Percentiles rank a stretch among this genome's conserved stretches.
phyloP scores from a whole-genome alignment of 2,888 invertebrate genomes.

The Malthinus seriepunctatus region DNA sequence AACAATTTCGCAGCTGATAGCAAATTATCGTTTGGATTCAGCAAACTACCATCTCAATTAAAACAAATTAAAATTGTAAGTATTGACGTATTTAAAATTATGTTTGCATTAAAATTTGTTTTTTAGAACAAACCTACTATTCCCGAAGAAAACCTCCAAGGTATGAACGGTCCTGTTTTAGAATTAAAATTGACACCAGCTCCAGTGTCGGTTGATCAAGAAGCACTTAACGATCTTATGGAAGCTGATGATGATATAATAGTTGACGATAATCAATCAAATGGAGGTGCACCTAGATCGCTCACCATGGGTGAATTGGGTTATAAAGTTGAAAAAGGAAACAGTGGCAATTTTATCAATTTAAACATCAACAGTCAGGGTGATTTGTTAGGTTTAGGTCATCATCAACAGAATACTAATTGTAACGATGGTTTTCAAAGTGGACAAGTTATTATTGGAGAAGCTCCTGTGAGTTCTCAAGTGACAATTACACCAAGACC shows the following conservation, averaged over 20 bases:
- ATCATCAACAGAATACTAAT: not conserved
- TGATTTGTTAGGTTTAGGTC: not conserved
- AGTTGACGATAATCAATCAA: constrained; percentile 34
- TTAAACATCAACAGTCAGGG: not conserved
- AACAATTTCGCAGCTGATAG: constrained; percentile 55
- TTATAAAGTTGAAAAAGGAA: not conserved
- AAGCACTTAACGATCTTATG: constrained; percentile 42
- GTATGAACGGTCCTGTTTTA: constrained; percentile 58
- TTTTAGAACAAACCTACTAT: constrained; percentile 44
- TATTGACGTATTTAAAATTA: no score
- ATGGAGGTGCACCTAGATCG: constrained; percentile 26
- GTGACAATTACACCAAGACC: constrained; percentile 25
- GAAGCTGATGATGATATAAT: constrained; percentile 29
- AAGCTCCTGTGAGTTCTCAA: constrained; percentile 26
- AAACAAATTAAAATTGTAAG: constrained; percentile 28
- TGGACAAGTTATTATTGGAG: constrained; percentile 40
- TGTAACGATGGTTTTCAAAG: constrained; percentile 40
- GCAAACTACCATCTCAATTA: constrained; percentile 55
- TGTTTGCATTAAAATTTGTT: not conserved
- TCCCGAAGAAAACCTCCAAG: constrained; percentile 57
- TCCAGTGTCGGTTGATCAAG: constrained; percentile 38
- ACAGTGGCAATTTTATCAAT: not conserved
- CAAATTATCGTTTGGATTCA: constrained; percentile 58
- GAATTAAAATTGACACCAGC: constrained; percentile 50
- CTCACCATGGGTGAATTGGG: constrained; percentile 25